Conservation (phyloP, 1,140 invertebrate species). For the Reticulitermes speratus region DNA sequence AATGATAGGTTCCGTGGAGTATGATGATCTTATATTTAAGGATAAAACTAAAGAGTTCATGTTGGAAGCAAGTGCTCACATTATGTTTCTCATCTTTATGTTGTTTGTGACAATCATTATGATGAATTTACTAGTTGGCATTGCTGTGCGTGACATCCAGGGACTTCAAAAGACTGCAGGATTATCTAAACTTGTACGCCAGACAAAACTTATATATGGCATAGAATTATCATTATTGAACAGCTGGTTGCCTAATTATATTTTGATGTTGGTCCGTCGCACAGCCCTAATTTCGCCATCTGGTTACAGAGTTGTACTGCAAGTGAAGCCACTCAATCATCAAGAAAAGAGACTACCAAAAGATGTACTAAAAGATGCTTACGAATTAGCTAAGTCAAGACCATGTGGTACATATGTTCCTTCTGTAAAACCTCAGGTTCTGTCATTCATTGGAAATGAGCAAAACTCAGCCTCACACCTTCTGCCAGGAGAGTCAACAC, state of each 20-base stretch:
- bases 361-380: constrained; percentile 71
- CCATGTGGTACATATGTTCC: constrained; percentile 63
- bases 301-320: constrained; percentile 72
- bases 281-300: constrained; percentile 73
- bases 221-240: constrained; percentile 70
- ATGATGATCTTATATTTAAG: constrained; percentile 63
- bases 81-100: constrained; percentile 71
- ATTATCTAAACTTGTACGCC: constrained; percentile 69
- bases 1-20: constrained; percentile 84
- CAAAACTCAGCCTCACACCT: background rate
- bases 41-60: constrained; percentile 59
- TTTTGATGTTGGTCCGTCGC: constrained; percentile 69
- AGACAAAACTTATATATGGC: constrained; percentile 73
- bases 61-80: constrained; percentile 67
- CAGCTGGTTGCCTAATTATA: constrained; percentile 63
- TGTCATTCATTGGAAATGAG: background rate
- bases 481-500: too few species aligned
- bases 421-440: constrained; percentile 33
- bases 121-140: constrained; percentile 78
- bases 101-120: constrained; percentile 77
- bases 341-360: constrained; percentile 73
- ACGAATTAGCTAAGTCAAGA: constrained; percentile 68
- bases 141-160: constrained; percentile 78
- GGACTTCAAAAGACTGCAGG: constrained; percentile 74
- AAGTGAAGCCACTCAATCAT: constrained; percentile 76